Percentiles rank a stretch among this genome's conserved stretches.
phyloP scores from a whole-genome alignment of 2,888 invertebrate genomes.

The Leucophenga montana region DNA sequence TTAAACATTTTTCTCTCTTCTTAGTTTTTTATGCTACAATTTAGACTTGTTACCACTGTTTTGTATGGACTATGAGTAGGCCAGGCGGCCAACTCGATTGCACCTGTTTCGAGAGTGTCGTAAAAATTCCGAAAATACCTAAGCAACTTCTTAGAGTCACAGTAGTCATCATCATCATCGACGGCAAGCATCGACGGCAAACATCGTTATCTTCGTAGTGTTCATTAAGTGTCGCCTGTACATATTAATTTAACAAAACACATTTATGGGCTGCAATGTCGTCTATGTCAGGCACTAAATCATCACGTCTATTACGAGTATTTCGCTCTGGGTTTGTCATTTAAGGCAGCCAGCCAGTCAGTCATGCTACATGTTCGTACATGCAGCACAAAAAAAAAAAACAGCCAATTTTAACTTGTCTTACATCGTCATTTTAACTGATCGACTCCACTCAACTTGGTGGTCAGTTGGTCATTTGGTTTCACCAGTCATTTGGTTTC shows the following conservation, averaged over 20 bases:
- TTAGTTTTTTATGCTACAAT: constrained; percentile 41
- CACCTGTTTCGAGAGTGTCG: constrained; percentile 42
- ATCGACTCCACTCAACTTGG: constrained; percentile 7
- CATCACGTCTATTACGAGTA: constrained; percentile 47
- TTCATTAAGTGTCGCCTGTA: constrained; percentile 61
- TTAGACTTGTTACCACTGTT: constrained; percentile 32
- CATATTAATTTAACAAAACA: constrained; percentile 61
- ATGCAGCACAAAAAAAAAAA: too few relatives aligned
- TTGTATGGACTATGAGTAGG: constrained; percentile 39
- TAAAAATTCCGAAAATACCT: constrained; percentile 64
- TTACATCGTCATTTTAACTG: not conserved
- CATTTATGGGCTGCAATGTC: constrained; percentile 47
- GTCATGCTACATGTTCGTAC: too few relatives aligned
- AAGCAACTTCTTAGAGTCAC: constrained; percentile 50
- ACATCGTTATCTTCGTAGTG: constrained; percentile 45
- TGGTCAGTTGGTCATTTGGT: constrained; percentile 55
- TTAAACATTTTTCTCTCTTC: constrained; percentile 51
- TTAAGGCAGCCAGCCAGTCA: constrained; percentile 24
- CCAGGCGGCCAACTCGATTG: constrained; percentile 10
- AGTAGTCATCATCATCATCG: too few relatives aligned
- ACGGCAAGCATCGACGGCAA: too few relatives aligned
- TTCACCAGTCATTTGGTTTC: too few relatives aligned
- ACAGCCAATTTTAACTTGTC: not conserved
- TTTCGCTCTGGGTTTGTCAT: constrained; percentile 49
- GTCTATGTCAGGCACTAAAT: constrained; percentile 51